Percentiles rank a stretch among this genome's conserved stretches.
Evolutionary conservation across 2,113 vertebrate species (phyloP).

Genomic region (Tenebrosternarchus preto): DNA sequence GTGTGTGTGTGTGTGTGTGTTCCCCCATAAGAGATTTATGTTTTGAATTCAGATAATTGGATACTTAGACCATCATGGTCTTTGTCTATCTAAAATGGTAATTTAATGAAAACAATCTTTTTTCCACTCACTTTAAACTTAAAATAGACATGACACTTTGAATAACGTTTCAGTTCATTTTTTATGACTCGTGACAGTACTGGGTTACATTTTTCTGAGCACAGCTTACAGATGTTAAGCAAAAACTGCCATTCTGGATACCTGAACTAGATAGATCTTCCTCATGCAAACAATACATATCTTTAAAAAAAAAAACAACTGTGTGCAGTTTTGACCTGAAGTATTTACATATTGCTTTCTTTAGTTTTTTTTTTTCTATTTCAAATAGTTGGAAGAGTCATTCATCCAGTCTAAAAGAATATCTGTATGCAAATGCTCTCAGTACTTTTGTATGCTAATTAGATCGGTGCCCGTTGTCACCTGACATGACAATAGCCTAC

Average conservation of each 20-base stretch:
- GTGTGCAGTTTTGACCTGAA: background rate
- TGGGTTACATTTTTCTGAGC: background rate
- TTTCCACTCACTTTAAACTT: background rate
- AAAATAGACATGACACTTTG: background rate
- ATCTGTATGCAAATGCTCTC: conserved; percentile 52
- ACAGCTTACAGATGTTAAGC: background rate
- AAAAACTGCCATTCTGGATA: too few species aligned
- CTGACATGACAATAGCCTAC: conserved; percentile 54
- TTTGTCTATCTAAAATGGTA: background rate
- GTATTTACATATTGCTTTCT: background rate
- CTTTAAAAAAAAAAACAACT: background rate
- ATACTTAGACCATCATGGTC: background rate
- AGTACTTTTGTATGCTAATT: conserved; percentile 54
- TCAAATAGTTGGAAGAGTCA: conserved; percentile 11
- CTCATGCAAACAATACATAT: background rate
- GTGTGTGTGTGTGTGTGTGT: background rate
- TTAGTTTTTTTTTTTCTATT: background rate
- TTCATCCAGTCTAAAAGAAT: conserved; percentile 4
- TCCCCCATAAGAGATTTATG: background rate
- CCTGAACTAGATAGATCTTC: background rate
- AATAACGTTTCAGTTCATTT: background rate
- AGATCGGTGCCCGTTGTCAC: conserved; percentile 51
- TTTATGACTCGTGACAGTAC: background rate
- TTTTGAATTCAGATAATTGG: background rate
- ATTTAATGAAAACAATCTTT: conserved; percentile 1